phyloP scores from a whole-genome alignment of 2,797 vertebrate species.

The Bovichtus variegatus region DNA sequence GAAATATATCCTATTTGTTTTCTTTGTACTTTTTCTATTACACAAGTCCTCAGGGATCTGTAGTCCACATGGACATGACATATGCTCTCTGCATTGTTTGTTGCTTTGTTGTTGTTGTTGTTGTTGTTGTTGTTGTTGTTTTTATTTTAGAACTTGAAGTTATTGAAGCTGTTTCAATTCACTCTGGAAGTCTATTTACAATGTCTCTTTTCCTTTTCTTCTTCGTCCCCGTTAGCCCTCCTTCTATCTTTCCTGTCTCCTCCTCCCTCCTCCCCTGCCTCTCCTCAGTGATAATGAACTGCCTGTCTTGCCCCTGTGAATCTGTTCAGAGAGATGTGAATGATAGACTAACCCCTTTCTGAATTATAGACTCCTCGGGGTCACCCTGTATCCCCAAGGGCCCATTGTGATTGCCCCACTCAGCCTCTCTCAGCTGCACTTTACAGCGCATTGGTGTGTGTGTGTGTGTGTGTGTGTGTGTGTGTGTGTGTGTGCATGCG shows the following conservation, averaged over 20 bases:
- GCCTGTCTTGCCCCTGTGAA: slow-evolving; percentile 55
- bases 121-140: not conserved
- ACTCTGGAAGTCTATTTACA: slow-evolving; percentile 10
- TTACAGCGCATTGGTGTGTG: slow-evolving; percentile 79
- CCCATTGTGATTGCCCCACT: slow-evolving; percentile 91
- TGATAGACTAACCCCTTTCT: slow-evolving; percentile 95
- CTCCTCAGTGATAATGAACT: slow-evolving; percentile 61
- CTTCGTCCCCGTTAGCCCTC: slow-evolving; percentile 3
- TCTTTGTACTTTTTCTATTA: not conserved
- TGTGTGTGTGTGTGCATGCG: slow-evolving; percentile 36
- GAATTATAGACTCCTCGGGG: slow-evolving; percentile 98
- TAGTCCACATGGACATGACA: not conserved
- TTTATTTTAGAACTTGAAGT: slow-evolving; percentile 6
- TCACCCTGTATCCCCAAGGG: slow-evolving; percentile 90
- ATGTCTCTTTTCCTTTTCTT: not conserved
- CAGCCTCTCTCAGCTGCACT: slow-evolving; percentile 94
- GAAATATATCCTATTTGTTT: not conserved
- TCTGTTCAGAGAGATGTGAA: slow-evolving; percentile 63
- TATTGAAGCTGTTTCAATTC: slow-evolving; percentile 17
- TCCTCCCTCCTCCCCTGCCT: not conserved
- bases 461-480: slow-evolving; percentile 58
- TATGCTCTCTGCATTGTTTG: slow-evolving; percentile 1
- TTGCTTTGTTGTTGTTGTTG: not conserved
- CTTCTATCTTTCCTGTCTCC: not conserved
- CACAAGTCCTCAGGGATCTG: not conserved